Evolutionary conservation across 2,888 invertebrate species (phyloP), one percentile per base, ranked within the genome.

Genomic region (Kryphioiulus occultus): DNA sequence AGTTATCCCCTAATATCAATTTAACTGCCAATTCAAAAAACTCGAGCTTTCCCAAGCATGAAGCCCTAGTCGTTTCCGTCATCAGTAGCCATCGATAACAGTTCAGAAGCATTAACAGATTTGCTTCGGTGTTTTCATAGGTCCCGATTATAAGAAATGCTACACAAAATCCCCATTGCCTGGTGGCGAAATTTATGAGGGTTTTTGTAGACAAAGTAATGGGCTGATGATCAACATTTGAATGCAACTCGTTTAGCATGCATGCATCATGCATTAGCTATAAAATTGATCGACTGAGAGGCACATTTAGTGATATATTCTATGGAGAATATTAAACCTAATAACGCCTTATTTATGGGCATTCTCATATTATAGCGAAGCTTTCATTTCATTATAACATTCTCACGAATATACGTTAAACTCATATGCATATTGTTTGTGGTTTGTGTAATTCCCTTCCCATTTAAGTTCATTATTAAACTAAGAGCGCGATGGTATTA

Each of bases 41-140:
- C 17, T 68, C 68, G 26, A 68, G 26, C 68, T 78, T 78, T 78
- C 17, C 68, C 78, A 26, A 68, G 26, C 68, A 68, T 26, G 68
- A 30, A 78, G 30, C 78, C 78, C 78, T 78, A 30, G 30, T 32
- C 78, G 78, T 78, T 78, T 78, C 78, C 78, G 78, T 17, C 78
- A 30, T 22, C 78, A 15, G 78, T 78, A 22, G 78, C 78, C 30
- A 78, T 78, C 78, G 78, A 78, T 78, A 30, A 26, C 26, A 78
- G 78, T 78, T 30, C 78, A 30, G 78, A 30, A 78, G 78, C 78
- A 78, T 78, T 78, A 78, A 78, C 78, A 32, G 78, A 78, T 78
- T 78, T 30, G 78, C 17, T 78, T 78, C 78, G 78, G 78, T 78
- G 78, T 78, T 78, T 78, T 78, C 78, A 78, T 78, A 26, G 78